Evolutionary conservation across 2,888 invertebrate genomes (phyloP).

Genomic region (Drosophila merina): DNA sequence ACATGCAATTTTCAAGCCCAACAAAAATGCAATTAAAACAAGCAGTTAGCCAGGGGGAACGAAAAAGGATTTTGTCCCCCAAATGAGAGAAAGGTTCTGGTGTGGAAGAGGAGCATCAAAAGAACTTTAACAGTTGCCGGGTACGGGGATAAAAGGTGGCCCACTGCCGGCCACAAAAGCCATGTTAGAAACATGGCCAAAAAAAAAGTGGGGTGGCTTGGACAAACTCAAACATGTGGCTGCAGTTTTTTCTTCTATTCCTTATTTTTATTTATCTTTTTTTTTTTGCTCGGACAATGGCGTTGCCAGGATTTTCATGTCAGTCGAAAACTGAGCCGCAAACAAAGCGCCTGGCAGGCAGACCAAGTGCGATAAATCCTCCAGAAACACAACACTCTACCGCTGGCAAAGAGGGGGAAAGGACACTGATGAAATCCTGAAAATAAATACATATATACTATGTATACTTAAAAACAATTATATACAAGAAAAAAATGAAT

Average conservation of each 20-base stretch:
- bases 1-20: slow-evolving; percentile 70
- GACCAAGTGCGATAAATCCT: slow-evolving; percentile 76
- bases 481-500: slow-evolving; percentile 31
- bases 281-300: slow-evolving; percentile 48
- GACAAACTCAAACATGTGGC: slow-evolving; percentile 66
- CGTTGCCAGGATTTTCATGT: slow-evolving; percentile 72
- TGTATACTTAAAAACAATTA: slow-evolving; percentile 22
- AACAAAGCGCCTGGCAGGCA: slow-evolving; percentile 66
- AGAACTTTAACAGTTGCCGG: slow-evolving; percentile 55
- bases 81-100: slow-evolving; percentile 36
- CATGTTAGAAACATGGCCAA: slow-evolving; percentile 38
- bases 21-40: slow-evolving; percentile 71
- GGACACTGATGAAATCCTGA: slow-evolving; percentile 1
- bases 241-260: slow-evolving; percentile 59
- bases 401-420: neutral
- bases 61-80: slow-evolving; percentile 25
- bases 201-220: slow-evolving; percentile 11
- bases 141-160: slow-evolving; percentile 25
- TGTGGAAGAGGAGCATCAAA: slow-evolving; percentile 45
- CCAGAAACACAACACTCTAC: slow-evolving; percentile 60
- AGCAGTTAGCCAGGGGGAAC: slow-evolving; percentile 48
- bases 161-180: slow-evolving; percentile 52
- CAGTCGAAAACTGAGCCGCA: slow-evolving; percentile 63
- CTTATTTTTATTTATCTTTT: slow-evolving; percentile 6
- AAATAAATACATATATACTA: slow-evolving; percentile 16